phyloP scores from a whole-genome alignment of 2,113 vertebrate species.

The Aptenodytes forsteri region DNA sequence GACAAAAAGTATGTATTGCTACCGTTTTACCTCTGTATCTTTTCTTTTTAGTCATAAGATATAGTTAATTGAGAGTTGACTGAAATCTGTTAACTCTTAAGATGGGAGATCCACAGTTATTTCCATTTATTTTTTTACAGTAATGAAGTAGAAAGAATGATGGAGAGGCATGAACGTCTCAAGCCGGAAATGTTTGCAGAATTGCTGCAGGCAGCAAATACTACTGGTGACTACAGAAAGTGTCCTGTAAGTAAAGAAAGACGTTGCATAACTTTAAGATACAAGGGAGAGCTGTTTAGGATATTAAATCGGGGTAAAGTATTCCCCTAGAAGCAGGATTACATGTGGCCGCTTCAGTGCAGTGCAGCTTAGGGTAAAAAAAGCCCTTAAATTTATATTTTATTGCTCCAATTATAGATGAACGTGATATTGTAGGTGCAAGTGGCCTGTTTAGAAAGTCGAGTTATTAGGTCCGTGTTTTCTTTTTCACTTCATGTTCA shows the following conservation, averaged over 20 bases:
- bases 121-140: conserved; percentile 64
- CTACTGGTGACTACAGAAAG: conserved; percentile 90
- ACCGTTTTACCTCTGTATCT: neutral
- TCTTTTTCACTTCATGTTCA: neutral
- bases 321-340: neutral
- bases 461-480: neutral
- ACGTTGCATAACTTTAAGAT: neutral
- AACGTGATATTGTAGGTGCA: neutral
- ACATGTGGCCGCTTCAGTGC: neutral
- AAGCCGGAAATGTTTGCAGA: conserved; percentile 93
- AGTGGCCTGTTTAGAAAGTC: neutral
- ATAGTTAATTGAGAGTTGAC: neutral
- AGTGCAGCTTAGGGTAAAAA: neutral
- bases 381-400: neutral
- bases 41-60: neutral
- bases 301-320: neutral
- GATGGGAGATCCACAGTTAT: neutral
- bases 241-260: conserved; percentile 86
- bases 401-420: neutral
- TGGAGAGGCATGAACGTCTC: conserved; percentile 84
- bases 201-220: conserved; percentile 90
- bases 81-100: neutral
- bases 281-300: neutral
- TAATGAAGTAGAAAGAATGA: conserved; percentile 87
- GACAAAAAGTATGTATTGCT: neutral